Evolutionary conservation across 2,888 invertebrate species (phyloP), one percentile per base, ranked within the genome.

Genomic region (Leptodirus hochenwartii): DNA sequence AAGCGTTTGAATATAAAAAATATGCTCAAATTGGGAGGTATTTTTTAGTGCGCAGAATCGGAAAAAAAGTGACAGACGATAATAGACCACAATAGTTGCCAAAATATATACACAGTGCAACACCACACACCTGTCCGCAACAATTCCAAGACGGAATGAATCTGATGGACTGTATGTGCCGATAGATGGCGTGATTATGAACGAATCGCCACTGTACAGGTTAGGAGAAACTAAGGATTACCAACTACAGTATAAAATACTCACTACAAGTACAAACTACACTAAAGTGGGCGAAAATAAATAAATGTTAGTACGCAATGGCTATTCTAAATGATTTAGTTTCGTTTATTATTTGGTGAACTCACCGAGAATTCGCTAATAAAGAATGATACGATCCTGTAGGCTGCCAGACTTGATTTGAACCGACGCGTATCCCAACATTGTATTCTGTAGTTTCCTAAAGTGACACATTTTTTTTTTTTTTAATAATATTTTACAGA

Each of bases 381-480:
- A 56, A 40, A 6, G 44, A 45, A 14, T 51, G 49, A 35, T 46
- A 58, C 22, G 53, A 60, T 36, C 46, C 54, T 34, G 53, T 50
- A 3, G 59, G 59, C 38, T 65, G 61, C 64, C 66, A 79, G 45
- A 77, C 65, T 59, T 69, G 67, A 43, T 62, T 66, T 12, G 69
- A 64, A 4, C 74, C 74, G 41, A 69, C 58, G 34, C 77, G 57
- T 17, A 67, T 53, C 5, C 78, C 72, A 36, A 69, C 66, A 25
- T 69, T 69, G 42, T 78, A 74, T 35, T 70, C 67, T 38, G 70
- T 70, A 39, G 70, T 70, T 47, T 74, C 76, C 80, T 80, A 48
- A 37, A 39, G 11, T 13, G 9, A 11, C 15, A 27, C 15, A 6
- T 12, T 13, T 32, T 3, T 17, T 15, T 4, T 22, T 22, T 15